Conservation (phyloP, 2,113 vertebrate genomes). For the Danio rerio region GRCz12tu NC_133200.1:12791501-12792000, state of each 20-base stretch:
- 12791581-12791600: no score
- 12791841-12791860: neutral
- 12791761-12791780: neutral
- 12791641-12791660: no score
- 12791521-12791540: no score
- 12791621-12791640: no score
- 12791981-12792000: conserved; percentile 45
- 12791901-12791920: neutral
- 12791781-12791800: neutral
- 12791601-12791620: no score
- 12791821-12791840: conserved; percentile 1
- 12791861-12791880: conserved; percentile 34
- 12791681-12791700: no score
- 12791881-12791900: conserved; percentile 23
- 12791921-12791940: conserved; percentile 13
- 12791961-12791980: conserved; percentile 53
- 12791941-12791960: neutral
- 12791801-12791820: neutral
- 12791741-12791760: neutral
- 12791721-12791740: neutral
- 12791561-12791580: no score
- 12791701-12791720: neutral
- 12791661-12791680: no score
- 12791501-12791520: no score
- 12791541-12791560: no score